phyloP scores from a whole-genome alignment of 92 coral and sea anemone genomes.

The Phenganax subtilis region DNA sequence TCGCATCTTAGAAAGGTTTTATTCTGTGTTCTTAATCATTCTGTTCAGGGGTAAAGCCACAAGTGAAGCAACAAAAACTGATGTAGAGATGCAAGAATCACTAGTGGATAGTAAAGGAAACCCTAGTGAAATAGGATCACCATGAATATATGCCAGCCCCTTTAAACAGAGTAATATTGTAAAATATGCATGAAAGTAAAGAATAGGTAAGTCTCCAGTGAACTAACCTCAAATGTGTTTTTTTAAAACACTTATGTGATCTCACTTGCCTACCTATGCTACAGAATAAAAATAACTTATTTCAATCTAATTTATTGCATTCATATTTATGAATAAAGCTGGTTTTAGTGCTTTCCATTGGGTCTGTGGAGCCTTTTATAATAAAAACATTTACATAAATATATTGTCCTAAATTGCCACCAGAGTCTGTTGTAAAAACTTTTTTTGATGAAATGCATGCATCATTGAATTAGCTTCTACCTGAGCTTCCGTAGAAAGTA shows the following conservation, averaged over 20 bases:
- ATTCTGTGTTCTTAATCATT: not conserved
- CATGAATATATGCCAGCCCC: not conserved
- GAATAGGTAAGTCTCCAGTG: too few relatives aligned
- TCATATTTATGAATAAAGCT: not conserved
- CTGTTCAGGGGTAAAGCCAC: constrained; percentile 52
- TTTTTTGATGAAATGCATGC: too few relatives aligned
- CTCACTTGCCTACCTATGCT: not conserved
- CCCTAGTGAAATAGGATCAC: constrained; percentile 49
- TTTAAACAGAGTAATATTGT: not conserved
- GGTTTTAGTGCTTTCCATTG: too few relatives aligned
- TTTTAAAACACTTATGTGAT: too few relatives aligned
- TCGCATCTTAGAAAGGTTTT: not conserved
- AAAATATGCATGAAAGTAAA: not conserved
- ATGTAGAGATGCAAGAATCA: constrained; percentile 82
- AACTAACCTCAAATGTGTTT: too few relatives aligned
- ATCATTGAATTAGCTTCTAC: too few relatives aligned
- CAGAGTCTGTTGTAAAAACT: not conserved
- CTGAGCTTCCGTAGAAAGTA: not conserved
- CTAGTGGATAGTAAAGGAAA: constrained; percentile 81
- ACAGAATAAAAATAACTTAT: not conserved
- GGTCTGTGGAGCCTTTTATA: too few relatives aligned
- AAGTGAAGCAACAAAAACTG: constrained; percentile 49
- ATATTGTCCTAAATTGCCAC: not conserved
- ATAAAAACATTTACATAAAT: not conserved
- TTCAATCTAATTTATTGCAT: constrained; percentile 20